Conservation (phyloP, 2,113 vertebrate species). For the Benthochromis sp. region DNA sequence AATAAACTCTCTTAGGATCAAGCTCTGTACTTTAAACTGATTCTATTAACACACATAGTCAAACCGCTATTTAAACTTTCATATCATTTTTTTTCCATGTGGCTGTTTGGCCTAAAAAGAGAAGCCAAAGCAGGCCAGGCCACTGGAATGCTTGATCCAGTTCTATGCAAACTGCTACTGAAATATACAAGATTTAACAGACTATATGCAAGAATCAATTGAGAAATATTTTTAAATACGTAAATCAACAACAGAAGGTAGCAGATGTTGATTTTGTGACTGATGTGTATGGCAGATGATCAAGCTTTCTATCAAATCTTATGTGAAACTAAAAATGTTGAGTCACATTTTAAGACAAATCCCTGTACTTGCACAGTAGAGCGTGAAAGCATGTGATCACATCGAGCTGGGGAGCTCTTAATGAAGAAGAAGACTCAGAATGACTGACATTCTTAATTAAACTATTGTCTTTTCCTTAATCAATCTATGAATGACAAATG, state of each 20-base stretch:
- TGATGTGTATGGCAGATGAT: not conserved
- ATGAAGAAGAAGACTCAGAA: conserved; percentile 42
- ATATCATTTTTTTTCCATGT: not conserved
- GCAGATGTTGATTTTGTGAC: not conserved
- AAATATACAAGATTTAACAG: not conserved
- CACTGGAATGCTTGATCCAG: not conserved
- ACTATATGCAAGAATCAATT: not conserved
- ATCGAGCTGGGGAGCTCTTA: not conserved
- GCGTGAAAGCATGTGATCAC: not conserved
- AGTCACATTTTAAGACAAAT: not conserved
- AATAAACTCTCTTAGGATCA: conserved; percentile 20
- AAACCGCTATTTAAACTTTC: not conserved
- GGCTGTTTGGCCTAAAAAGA: not conserved
- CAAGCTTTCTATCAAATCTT: not conserved
- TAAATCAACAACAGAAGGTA: not conserved
- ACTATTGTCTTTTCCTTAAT: conserved; percentile 56
- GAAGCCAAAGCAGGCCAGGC: not conserved
- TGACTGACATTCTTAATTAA: conserved; percentile 63
- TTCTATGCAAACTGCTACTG: not conserved
- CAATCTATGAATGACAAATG: conserved; percentile 51
- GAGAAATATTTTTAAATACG: not conserved
- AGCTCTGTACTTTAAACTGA: conserved; percentile 18
- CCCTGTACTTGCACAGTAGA: not conserved
- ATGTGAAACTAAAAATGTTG: not conserved
- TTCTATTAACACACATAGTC: conserved; percentile 44